Conservation (phyloP, 1,140 invertebrate species). For the Bombyx mandarina region DNA sequence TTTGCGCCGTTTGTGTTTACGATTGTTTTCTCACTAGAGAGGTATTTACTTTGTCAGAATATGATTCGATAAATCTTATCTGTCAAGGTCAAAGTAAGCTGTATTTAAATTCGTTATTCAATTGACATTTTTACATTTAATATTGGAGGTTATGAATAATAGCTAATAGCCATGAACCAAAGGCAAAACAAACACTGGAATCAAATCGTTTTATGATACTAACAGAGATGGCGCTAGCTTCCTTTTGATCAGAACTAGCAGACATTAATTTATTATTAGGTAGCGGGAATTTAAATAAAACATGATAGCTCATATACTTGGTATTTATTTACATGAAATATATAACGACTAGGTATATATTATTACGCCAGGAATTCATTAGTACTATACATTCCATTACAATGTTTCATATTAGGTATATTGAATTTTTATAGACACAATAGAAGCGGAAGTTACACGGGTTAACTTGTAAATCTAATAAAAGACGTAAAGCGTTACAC, state of each 20-base stretch:
- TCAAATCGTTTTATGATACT: background rate
- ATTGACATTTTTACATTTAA: too few relatives aligned
- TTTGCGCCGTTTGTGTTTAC: too few relatives aligned
- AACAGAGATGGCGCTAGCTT: conserved; percentile 14
- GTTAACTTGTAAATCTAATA: conserved; percentile 1
- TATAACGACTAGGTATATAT: conserved; percentile 17
- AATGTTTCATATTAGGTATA: conserved; percentile 16
- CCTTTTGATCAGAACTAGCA: too few relatives aligned
- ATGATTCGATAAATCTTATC: too few relatives aligned
- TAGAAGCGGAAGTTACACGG: conserved; percentile 24
- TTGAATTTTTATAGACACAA: conserved; percentile 21
- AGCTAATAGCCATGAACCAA: too few relatives aligned
- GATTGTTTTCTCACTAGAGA: too few relatives aligned
- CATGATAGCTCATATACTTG: conserved; percentile 39
- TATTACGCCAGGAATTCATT: conserved; percentile 2
- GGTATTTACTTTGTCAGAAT: too few relatives aligned
- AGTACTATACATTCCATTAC: conserved; percentile 14
- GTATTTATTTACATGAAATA: conserved; percentile 47
- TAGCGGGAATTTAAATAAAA: conserved; percentile 22
- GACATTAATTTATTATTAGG: background rate
- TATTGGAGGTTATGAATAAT: too few relatives aligned
- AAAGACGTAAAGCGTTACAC: background rate
- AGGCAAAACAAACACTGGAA: too few relatives aligned
- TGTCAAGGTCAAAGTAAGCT: too few relatives aligned
- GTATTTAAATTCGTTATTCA: too few relatives aligned